Conservation (phyloP, 2,888 invertebrate species). For the Anagyrus pseudococci region DNA sequence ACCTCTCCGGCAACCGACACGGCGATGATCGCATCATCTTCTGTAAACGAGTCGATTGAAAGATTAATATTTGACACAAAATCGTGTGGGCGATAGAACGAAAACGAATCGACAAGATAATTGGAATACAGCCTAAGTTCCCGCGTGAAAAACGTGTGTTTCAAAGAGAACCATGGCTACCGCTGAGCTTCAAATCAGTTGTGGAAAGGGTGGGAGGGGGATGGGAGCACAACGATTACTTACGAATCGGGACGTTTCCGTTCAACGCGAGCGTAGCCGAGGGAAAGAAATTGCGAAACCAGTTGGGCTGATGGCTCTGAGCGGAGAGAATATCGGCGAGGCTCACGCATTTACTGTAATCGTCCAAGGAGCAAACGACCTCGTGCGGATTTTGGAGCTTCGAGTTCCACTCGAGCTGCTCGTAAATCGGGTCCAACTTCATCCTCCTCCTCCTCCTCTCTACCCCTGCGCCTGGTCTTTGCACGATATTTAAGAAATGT, state of each 20-base stretch:
- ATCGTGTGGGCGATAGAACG: too few species aligned
- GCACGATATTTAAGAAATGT: conserved; percentile 23
- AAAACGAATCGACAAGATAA: too few species aligned
- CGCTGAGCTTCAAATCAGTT: too few species aligned
- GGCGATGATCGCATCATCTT: conserved; percentile 65
- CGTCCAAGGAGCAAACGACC: neutral
- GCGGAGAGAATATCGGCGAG: conserved; percentile 50
- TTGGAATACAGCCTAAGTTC: too few species aligned
- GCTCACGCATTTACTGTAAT: conserved; percentile 34
- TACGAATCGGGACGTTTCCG: neutral
- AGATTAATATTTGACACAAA: too few species aligned
- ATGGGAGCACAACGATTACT: neutral
- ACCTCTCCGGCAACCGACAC: conserved; percentile 63
- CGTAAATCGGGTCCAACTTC: neutral
- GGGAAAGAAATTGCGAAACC: neutral
- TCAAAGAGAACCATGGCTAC: neutral
- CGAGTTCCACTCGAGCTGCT: neutral
- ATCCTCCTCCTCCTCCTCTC: neutral
- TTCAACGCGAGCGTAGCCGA: too few species aligned
- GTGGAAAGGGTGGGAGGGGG: too few species aligned
- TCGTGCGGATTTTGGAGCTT: neutral
- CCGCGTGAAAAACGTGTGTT: conserved; percentile 1
- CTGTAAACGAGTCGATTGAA: conserved; percentile 54
- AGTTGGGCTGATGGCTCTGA: neutral
- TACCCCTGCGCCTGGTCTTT: neutral